Conservation (phyloP, 1,140 invertebrate genomes). For the Magallana ariakensis region DNA sequence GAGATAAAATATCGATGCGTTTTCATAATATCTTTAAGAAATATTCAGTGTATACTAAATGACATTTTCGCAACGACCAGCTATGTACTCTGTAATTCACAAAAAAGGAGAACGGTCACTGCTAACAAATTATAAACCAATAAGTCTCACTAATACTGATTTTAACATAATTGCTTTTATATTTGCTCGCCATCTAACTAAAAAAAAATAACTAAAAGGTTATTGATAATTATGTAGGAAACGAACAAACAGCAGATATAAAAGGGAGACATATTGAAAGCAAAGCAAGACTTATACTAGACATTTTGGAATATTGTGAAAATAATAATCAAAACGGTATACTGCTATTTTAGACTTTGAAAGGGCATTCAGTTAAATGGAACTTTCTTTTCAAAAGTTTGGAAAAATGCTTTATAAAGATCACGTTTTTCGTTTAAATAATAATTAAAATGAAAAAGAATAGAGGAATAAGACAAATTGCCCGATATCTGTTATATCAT, state of each 20-base stretch:
- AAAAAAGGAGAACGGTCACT: neutral
- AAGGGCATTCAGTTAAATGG: conserved; percentile 42
- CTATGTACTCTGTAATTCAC: neutral
- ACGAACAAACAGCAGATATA: conserved; percentile 7
- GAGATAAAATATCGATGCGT: neutral
- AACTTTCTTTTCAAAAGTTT: conserved; percentile 20
- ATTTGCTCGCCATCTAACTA: neutral
- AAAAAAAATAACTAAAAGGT: no score
- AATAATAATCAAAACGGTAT: neutral
- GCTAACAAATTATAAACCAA: conserved; percentile 4
- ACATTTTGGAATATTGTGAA: no score
- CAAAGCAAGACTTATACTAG: conserved; percentile 6
- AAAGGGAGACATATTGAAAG: conserved; percentile 21
- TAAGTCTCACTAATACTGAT: neutral
- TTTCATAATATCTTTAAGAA: neutral
- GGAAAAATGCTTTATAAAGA: no score
- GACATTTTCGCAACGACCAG: neutral
- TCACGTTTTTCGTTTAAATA: no score
- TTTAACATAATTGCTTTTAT: neutral
- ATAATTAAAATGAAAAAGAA: no score
- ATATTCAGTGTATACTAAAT: neutral
- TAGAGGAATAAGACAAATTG: no score
- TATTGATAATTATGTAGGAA: neutral
- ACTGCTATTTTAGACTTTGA: conserved; percentile 10
- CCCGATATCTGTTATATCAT: no score